A percentile compares a stretch with the other conserved stretches of the same genome.
These are phyloP conservation scores for Drosophila pachea DNA, from an alignment of 1,140 invertebrate species.

Conservation along the genomic window DNA sequence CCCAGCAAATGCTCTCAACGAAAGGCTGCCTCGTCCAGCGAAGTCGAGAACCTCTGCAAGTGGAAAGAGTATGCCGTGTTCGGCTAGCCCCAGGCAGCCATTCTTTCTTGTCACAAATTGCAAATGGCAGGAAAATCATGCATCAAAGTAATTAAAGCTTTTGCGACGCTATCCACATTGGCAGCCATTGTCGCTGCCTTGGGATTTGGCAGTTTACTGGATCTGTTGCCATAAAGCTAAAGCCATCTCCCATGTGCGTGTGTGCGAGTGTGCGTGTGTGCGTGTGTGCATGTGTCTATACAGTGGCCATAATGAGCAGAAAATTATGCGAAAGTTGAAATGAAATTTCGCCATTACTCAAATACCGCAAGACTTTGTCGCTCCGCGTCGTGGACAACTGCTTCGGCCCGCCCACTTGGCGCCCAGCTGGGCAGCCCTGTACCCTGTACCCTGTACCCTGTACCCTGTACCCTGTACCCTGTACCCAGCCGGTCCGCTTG, in stretches of 20 bases:
- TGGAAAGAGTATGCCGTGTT: not conserved
- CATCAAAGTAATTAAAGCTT: conserved; percentile 74
- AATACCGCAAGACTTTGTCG: conserved; percentile 45
- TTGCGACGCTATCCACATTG: conserved; percentile 20
- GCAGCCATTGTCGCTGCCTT: conserved; percentile 39
- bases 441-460: not conserved
- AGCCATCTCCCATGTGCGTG: conserved; percentile 1
- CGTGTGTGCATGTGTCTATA: conserved; percentile 5
- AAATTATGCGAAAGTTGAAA: conserved; percentile 76
- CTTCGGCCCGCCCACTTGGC: not conserved
- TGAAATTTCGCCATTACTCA: conserved; percentile 69
- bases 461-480: too few relatives aligned
- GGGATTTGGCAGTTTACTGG: conserved; percentile 60
- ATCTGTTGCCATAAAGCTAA: conserved; percentile 16
- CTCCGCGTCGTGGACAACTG: conserved; percentile 19
- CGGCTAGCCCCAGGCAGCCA: not conserved
- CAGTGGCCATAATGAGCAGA: conserved; percentile 63
- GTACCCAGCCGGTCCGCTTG: not conserved
- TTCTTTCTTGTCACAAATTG: conserved; percentile 50
- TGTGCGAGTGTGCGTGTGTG: not conserved
- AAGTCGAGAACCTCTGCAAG: too few relatives aligned
- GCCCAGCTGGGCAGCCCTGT: not conserved
- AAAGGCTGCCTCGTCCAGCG: too few relatives aligned
- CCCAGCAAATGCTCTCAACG: too few relatives aligned
- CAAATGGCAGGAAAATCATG: conserved; percentile 73